Conservation (phyloP, 2,113 vertebrate species). For the Pyrgilauda ruficollis region DNA sequence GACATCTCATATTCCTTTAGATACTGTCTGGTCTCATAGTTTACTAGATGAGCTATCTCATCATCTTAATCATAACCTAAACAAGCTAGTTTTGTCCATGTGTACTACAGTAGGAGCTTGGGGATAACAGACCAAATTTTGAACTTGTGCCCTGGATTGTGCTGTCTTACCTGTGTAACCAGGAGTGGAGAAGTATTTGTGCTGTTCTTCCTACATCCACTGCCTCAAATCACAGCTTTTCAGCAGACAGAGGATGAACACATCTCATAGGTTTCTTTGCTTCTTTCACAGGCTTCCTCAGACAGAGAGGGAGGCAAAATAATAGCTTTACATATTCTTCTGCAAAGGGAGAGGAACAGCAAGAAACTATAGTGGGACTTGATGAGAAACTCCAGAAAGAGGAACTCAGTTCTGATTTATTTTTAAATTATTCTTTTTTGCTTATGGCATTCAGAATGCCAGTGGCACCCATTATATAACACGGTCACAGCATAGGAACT, state of each 20-base stretch:
- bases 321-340: background rate
- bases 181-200: background rate
- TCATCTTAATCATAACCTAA: background rate
- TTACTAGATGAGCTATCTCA: background rate
- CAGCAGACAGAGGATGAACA: background rate
- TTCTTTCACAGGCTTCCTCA: background rate
- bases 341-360: background rate
- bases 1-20: background rate
- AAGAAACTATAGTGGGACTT: background rate
- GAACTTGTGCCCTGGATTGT: background rate
- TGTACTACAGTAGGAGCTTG: background rate
- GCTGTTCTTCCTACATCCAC: background rate
- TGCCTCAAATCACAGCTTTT: background rate
- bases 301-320: background rate
- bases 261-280: background rate
- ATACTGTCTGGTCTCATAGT: background rate
- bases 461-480: background rate
- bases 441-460: background rate
- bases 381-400: background rate
- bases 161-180: background rate
- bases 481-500: background rate
- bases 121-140: background rate
- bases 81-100: background rate
- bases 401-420: background rate
- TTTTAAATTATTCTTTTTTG: background rate